Evolutionary conservation across 1,140 invertebrate species (phyloP).

Genomic region (Zaprionus vittiger): DNA sequence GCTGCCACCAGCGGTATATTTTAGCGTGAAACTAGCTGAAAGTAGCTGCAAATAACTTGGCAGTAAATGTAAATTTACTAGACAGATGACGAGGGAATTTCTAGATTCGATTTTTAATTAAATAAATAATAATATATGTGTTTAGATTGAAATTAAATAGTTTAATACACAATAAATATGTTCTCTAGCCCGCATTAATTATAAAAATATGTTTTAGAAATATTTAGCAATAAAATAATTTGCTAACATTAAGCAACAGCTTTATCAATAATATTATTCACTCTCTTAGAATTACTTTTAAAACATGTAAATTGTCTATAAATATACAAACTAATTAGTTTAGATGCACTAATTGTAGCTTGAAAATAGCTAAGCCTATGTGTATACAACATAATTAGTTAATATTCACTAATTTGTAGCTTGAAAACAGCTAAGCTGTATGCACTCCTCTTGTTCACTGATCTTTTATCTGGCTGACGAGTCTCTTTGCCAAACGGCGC

Average conservation of each 20-base stretch:
- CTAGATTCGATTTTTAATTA: neutral
- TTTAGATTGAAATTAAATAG: neutral
- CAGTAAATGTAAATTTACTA: neutral
- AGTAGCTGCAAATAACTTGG: neutral
- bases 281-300: too few relatives aligned
- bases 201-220: neutral
- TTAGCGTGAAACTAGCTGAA: neutral
- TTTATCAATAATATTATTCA: too few relatives aligned
- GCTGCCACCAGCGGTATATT: neutral
- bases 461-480: conserved; percentile 36
- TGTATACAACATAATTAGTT: neutral
- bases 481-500: conserved; percentile 15
- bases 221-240: neutral
- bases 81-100: neutral
- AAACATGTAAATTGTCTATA: too few relatives aligned
- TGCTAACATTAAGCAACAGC: neutral
- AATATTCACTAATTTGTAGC: neutral
- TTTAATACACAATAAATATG: neutral
- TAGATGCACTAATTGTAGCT: neutral
- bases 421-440: neutral
- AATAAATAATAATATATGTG: neutral
- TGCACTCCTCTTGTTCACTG: neutral
- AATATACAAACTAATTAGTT: too few relatives aligned
- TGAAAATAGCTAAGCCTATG: too few relatives aligned
- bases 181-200: neutral